Conservation (phyloP, 2,797 vertebrate genomes). For the Gambusia yucatana region DNA sequence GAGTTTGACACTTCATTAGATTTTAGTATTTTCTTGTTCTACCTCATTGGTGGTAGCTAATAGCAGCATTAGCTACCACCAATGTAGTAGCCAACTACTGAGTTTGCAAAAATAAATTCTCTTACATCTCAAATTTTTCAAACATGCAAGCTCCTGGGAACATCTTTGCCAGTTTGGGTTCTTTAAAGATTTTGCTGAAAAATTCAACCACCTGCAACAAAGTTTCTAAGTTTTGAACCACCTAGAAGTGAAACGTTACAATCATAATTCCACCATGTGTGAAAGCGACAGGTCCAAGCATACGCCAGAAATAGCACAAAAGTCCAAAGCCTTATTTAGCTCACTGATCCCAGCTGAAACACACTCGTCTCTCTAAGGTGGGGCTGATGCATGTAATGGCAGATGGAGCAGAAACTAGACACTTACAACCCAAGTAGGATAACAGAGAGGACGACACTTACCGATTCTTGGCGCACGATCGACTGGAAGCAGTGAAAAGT, state of each 20-base stretch:
- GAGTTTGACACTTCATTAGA: no score
- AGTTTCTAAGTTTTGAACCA: no score
- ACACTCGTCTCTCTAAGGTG: conserved; percentile 32
- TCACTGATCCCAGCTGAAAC: conserved; percentile 40
- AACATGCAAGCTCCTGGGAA: no score
- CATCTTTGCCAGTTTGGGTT: no score
- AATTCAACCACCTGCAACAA: no score
- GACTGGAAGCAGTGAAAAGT: conserved; percentile 96
- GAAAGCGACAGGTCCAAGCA: conserved; percentile 19
- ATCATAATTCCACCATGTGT: conserved; percentile 1
- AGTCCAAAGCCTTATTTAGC: conserved; percentile 74
- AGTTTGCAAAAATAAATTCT: no score
- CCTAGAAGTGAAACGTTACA: not conserved
- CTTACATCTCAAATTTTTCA: no score
- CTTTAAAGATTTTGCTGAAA: no score
- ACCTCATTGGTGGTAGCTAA: no score
- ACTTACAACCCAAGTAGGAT: conserved; percentile 11
- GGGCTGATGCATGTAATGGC: conserved; percentile 24
- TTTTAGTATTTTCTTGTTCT: no score
- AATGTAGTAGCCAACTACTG: no score
- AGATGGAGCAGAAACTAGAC: conserved; percentile 42
- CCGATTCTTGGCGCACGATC: conserved; percentile 93
- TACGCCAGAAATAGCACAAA: conserved; percentile 38
- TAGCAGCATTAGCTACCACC: no score
- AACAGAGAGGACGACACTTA: conserved; percentile 72